A percentile compares a stretch with the other conserved stretches of the same genome.
Evolutionary conservation across 2,888 invertebrate species (phyloP).

Genomic region (Helicoverpa assulta): DNA sequence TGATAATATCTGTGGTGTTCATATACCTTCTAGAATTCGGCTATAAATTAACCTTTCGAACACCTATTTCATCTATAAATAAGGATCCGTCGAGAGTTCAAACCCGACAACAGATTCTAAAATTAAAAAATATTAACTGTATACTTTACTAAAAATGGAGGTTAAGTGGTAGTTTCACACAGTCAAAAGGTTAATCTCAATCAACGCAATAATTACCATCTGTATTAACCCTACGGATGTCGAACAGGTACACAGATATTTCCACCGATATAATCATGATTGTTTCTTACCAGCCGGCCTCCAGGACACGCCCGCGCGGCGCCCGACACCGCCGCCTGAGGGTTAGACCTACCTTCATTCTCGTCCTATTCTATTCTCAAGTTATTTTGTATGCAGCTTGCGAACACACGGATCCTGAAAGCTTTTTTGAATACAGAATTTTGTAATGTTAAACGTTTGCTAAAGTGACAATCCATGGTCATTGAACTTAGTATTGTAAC

Average conservation of each 20-base stretch:
- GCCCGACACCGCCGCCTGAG: slow-evolving; percentile 43
- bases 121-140: background rate
- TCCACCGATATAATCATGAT: slow-evolving; percentile 27
- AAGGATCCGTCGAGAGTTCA: background rate
- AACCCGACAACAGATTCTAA: background rate
- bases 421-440: background rate
- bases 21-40: background rate
- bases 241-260: slow-evolving; percentile 8
- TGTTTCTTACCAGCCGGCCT: slow-evolving; percentile 43
- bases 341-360: slow-evolving; percentile 41
- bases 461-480: too few species aligned
- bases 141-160: background rate
- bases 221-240: background rate
- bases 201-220: background rate
- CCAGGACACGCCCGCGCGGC: slow-evolving; percentile 45
- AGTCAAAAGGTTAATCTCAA: background rate
- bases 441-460: too few species aligned
- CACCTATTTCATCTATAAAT: background rate
- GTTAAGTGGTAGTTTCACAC: background rate
- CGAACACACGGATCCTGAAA: background rate
- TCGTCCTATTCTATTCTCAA: slow-evolving; percentile 44
- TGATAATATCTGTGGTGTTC: slow-evolving; percentile 8
- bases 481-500: too few species aligned
- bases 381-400: slow-evolving; percentile 6
- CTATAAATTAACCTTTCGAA: background rate